Base-by-base conservation (phyloP, 2,113 vertebrate species). In the Gambusia affinis region DNA sequence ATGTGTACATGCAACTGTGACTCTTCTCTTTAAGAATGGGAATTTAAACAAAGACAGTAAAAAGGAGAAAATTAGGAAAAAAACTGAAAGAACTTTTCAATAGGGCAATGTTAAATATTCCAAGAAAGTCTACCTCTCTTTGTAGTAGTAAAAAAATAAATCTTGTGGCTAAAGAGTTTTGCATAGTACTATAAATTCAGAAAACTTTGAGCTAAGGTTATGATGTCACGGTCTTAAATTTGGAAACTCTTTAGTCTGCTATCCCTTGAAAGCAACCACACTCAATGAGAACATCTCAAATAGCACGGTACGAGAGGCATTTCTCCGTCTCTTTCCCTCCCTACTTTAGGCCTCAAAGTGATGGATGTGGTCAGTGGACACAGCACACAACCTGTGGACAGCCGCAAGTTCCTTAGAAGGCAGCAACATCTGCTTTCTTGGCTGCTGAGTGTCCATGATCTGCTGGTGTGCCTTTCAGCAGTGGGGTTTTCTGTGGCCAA, bases 321-420 rank as follows among this genome's bases (percentile, higher is more conserved):
- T 72, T 70, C 54, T 72, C 57, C 64, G 70, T 72, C 70, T 37
- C 54, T 35, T 78, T 54, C 73, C 79, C 63, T 76, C 73, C 71
- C 74, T 73, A 22, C 69, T 76, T 81, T 83, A 73, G 30, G 66
- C 85, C 76, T 86, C 71, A 73, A 54, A 83, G 42, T 85, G 83
- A 91, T 91, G 78, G 87, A 90, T 90, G 76, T 88, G 82, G 83
- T 73, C n/a, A 42, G 63, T 63, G 71, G 84, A 81, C 82, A 85
- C 64, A 33, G 74, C 83, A 73, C 70, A 88, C 67, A 68, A 85
- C 87, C 79, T 83, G 73, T 78, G 85, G 87, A 74, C 70, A 39
- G 80, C 83, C 69, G 61, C 74, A 72, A 85, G 76, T 69, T 88
- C 85, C 80, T 81, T 88, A 85, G 82, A 87, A 84, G 74, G 85